Base-by-base conservation (phyloP, 2,797 vertebrate genomes). In the Mustela erminea region DNA sequence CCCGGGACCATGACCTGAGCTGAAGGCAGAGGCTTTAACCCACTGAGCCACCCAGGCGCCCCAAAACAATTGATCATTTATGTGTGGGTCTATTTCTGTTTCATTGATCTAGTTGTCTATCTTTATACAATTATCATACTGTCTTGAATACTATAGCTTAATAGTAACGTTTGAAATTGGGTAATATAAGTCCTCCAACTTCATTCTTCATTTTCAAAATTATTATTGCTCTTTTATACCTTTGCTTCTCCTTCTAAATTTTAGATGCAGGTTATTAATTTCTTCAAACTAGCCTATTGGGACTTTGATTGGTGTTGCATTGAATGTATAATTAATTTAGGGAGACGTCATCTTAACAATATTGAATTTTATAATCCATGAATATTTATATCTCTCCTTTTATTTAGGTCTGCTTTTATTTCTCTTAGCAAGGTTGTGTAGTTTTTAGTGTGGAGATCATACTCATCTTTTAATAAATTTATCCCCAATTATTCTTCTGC, bases 101-200 rank as follows among this genome's bases (percentile, higher is more conserved):
- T 20, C 46, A 27, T 46, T 81, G 54, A 56, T 54, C 62, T 77
- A 46, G 54, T 56, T 80, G n/a, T 54, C 41, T 64, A 18, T 20
- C 10, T 96, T 70, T 83, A 66, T 5, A 72, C 64, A 46, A 25
- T 49, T 81, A 46, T 9, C 20, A 60, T 29, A 23, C 7, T 74
- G 18, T 80, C 20, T 85, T 81, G 46, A 96, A 62, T 46, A 85
- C 49, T 74, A 15, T 52, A 86, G 27, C n/a, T 85, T 95, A 85
- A 85, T 6, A 20, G 27, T 75, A 93, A 82, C 13, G 27, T 90
- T 66, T 93, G 29, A 93, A 90, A 93, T 93, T 68, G 56, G 9
- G 2, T 93, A 85, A 17, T 74, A 3, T 81, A 86, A 68, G 74
- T 66, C 49, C 49, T 96, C 14, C 49, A 90, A 41, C 4, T 49